Evolutionary conservation across 2,888 invertebrate species (phyloP), one percentile per base, ranked within the genome.

Genomic region (Amiota minor): DNA sequence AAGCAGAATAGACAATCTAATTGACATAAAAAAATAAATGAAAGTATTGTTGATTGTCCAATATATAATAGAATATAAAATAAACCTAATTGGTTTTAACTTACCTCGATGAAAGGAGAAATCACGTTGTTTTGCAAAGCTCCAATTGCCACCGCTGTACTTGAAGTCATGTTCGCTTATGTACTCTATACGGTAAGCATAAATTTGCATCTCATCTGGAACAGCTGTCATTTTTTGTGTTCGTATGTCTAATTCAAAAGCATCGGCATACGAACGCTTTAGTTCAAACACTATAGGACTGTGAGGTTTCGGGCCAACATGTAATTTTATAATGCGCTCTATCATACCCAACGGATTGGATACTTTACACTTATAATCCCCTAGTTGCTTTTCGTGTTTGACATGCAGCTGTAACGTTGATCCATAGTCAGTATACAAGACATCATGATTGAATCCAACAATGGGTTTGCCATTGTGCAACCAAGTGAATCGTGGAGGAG

Each of bases 341-440:
- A 92, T 81, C 69, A 87, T 90, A 8, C 92, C 93, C 78, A 91
- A 79, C 16, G 88, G 88, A 86, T 93, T 93, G 67, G 88, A 87
- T 56, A 92, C 92, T 77, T 89, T 90, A 86, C 93, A 93, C 78
- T 90, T 90, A 87, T 92, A 93, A 77, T 91, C 91, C 1, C 92
- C 92, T 72, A 92, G 91, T 73, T 89, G 89, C 8, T 83, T 78
- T 65, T 78, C 77, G 72, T 89, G 87, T 67, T 80, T 81, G 61
- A 89, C 82, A 67, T 82, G 74, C 76, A 90, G 83, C 76, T 90
- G 89, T 64, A 90, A 76, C 46, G 88, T 87, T 9, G 90, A 89
- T 47, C 85, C 87, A 74, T 89, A 88, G 76, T 87, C 86, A 75
- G 86, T 87, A 75, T 83, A 84, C 80, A 88, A 87, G 75, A 90